Base-by-base conservation (phyloP, 2,888 invertebrate genomes). In the Rhaphigaster nebulosa region DNA sequence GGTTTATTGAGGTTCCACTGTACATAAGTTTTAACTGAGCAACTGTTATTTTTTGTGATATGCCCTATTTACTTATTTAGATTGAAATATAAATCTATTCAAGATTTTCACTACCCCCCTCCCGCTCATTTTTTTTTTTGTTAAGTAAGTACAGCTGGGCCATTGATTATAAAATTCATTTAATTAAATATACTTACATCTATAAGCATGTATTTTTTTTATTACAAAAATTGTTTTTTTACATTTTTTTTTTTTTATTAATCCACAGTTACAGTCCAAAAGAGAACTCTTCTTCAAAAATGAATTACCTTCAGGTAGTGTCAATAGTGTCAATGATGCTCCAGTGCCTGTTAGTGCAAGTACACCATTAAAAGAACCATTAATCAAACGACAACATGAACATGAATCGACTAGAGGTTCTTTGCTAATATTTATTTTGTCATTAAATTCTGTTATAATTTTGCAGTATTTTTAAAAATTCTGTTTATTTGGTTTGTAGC, bases 261-360 rank as follows among this genome's bases (percentile, higher is more conserved):
- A n/a, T 70, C 20, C 18, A 34, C 70, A 97, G 96, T 95, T 97
- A 94, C 97, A 97, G 94, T 96, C 96, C 94, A 97, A 97, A 95
- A 96, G 97, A 93, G 97, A 97, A 95, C 95, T 97, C 94, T 97
- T 97, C 95, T 97, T 97, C 95, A 97, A 97, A 94, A 94, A 94
- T 93, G 94, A 94, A 92, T 93, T 93, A 90, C 93, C 93, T 20
- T 84, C 91, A 10, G 76, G 90, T 92, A 92, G 87, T 92, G 92
- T 89, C 89, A 70, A 70, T 34, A 70, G 20, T 65, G 65, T n/a
- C 29, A 92, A 91, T 80, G 94, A 91, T 84, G 94, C 95, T 92
- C 94, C 95, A 91, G 94, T 94, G 91, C 94, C 94, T 91, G 94
- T 94, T 87, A 94, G 95, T n/a, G 94, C 92, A 52, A 91, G 93